Conservation (phyloP, 2,888 invertebrate genomes). For the Trissolcus japonicus region DNA sequence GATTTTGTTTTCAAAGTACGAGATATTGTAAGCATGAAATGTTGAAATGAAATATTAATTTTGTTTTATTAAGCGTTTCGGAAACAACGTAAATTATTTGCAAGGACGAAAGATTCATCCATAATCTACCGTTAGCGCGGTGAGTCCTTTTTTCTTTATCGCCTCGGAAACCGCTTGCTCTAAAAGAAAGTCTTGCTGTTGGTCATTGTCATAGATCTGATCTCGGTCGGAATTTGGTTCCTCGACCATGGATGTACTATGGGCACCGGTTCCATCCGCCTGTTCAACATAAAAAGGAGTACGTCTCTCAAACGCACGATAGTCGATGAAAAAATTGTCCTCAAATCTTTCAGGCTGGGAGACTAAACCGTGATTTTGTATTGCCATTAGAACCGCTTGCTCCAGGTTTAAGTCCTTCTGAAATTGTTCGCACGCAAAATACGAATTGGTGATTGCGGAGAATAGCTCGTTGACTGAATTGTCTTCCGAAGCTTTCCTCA, state of each 20-base stretch:
- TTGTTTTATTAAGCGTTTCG: not conserved
- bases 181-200: conserved; percentile 79
- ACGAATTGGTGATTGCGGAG: conserved; percentile 74
- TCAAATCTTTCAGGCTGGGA: conserved; percentile 52
- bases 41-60: not conserved
- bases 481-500: conserved; percentile 82
- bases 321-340: conserved; percentile 1
- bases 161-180: conserved; percentile 86
- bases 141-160: conserved; percentile 84
- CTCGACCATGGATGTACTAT: not conserved
- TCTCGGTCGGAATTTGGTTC: not conserved
- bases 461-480: conserved; percentile 84
- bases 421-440: conserved; percentile 71
- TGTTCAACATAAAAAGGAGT: not conserved
- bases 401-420: conserved; percentile 80
- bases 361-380: conserved; percentile 82
- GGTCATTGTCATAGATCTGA: conserved; percentile 62
- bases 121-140: conserved; percentile 72
- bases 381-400: conserved; percentile 86
- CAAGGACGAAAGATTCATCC: conserved; percentile 62
- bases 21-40: too few species aligned
- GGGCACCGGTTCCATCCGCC: conserved; percentile 12
- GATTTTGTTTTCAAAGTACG: too few species aligned
- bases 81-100: not conserved
- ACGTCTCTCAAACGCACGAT: conserved; percentile 3